phyloP scores from a whole-genome alignment of 2,797 vertebrate genomes.

The Chaenodraco wilsoni region DNA sequence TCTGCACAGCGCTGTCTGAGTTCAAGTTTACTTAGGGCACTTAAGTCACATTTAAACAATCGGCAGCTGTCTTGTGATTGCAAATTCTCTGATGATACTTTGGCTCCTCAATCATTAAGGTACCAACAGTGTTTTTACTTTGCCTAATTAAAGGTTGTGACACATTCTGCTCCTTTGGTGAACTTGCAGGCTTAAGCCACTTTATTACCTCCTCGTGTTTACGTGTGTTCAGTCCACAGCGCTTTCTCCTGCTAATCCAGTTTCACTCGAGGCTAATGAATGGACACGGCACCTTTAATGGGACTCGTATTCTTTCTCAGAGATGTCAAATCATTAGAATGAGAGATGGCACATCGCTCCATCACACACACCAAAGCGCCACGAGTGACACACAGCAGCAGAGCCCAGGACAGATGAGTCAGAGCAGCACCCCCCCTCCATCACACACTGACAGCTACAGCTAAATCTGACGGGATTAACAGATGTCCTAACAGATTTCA shows the following conservation, averaged over 20 bases:
- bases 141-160: not conserved
- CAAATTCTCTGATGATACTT: not conserved
- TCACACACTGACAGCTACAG: too few species aligned
- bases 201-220: conserved; percentile 35
- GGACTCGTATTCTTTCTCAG: not conserved
- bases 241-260: conserved; percentile 47
- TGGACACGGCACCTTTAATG: conserved; percentile 12
- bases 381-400: too few species aligned
- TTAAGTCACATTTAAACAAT: not conserved
- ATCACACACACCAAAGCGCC: too few species aligned
- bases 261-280: conserved; percentile 20
- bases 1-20: not conserved
- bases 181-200: conserved; percentile 43
- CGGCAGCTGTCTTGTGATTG: not conserved
- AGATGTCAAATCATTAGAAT: not conserved
- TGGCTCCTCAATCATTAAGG: not conserved
- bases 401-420: too few species aligned
- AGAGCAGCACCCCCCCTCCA: too few species aligned
- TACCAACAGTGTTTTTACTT: not conserved
- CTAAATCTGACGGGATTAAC: too few species aligned
- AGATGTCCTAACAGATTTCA: not conserved
- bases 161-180: conserved; percentile 9
- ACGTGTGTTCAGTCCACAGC: not conserved
- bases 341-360: too few species aligned
- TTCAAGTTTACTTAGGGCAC: conserved; percentile 2